These are phyloP conservation scores for Cyanoramphus novaezelandiae DNA, from an alignment of 2,113 vertebrate species.

Conservation along the genomic window DNA sequence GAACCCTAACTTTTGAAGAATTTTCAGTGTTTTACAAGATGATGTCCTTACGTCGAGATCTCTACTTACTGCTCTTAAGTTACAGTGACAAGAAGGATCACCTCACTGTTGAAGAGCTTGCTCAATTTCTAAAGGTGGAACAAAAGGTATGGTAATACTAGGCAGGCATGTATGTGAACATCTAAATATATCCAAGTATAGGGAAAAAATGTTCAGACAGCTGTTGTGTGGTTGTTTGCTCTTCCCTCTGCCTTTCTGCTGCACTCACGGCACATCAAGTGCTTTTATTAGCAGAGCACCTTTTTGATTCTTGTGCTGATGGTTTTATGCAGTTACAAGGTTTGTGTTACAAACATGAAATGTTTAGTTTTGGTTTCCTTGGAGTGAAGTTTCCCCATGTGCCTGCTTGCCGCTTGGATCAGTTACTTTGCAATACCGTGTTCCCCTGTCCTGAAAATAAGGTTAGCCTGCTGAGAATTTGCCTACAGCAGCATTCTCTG, in stretches of 20 bases:
- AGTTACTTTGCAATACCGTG: background rate
- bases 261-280: background rate
- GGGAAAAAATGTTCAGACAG: background rate
- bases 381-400: background rate
- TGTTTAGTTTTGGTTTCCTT: background rate
- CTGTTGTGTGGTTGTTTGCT: background rate
- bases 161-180: fast-evolving
- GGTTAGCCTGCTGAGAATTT: background rate
- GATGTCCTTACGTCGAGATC: conserved; percentile 94
- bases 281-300: background rate
- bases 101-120: conserved; percentile 88
- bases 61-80: conserved; percentile 90
- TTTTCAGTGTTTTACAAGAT: conserved; percentile 98
- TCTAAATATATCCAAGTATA: background rate
- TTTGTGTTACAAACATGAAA: background rate
- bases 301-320: background rate
- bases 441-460: background rate
- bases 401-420: background rate
- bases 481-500: background rate
- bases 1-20: conserved; percentile 93
- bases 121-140: conserved; percentile 87
- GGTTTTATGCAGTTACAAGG: background rate
- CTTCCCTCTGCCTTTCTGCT: background rate
- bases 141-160: conserved; percentile 84
- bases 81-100: conserved; percentile 97